A percentile compares a stretch with the other conserved stretches of the same genome.
phyloP scores from a whole-genome alignment of 2,888 invertebrate species.

The Diogma glabrata region DNA sequence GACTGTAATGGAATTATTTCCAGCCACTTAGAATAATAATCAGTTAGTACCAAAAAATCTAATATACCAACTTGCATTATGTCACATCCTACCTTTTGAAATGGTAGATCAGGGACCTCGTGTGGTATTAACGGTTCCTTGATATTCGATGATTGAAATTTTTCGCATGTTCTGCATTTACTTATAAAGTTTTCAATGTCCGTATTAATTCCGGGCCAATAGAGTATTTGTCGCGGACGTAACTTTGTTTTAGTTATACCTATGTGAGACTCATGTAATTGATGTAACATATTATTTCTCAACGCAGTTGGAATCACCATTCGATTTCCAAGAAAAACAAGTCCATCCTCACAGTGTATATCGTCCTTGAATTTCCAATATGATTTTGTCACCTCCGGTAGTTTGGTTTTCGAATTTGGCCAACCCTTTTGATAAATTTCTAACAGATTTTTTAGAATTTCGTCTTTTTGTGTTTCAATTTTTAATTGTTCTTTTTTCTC shows the following conservation, averaged over 20 bases:
- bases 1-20: conserved; percentile 11
- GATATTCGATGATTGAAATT: conserved; percentile 5
- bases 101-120: conserved; percentile 8
- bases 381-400: not conserved
- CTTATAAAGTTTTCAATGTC: conserved; percentile 5
- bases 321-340: not conserved
- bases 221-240: not conserved
- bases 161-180: conserved; percentile 5
- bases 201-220: conserved; percentile 8
- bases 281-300: too few relatives aligned
- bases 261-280: not conserved
- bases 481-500: too few relatives aligned
- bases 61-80: conserved; percentile 9
- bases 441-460: not conserved
- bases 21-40: conserved; percentile 16
- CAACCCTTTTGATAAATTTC: not conserved
- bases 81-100: conserved; percentile 11
- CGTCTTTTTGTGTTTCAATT: too few relatives aligned
- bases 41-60: conserved; percentile 16
- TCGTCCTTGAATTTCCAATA: not conserved
- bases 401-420: not conserved
- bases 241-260: conserved; percentile 8
- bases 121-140: conserved; percentile 11
- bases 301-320: not conserved
- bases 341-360: not conserved